A percentile compares a stretch with the other conserved stretches of the same genome.
phyloP scores from a whole-genome alignment of 2,888 invertebrate species.

The Oeneis ivallda region DNA sequence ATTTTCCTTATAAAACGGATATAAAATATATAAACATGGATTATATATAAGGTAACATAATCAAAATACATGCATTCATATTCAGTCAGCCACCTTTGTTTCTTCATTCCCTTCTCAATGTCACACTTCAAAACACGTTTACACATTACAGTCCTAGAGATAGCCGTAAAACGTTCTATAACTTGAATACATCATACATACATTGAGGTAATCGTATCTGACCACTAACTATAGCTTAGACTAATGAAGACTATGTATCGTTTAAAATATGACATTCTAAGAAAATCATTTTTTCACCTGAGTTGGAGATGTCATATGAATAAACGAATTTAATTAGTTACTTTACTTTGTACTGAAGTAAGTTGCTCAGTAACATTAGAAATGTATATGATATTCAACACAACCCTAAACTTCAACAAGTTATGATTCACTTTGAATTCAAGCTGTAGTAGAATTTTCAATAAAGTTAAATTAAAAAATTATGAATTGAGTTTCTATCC shows the following conservation, averaged over 20 bases:
- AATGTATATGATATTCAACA: not conserved
- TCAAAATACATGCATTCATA: conserved; percentile 8
- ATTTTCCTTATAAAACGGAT: conserved; percentile 17
- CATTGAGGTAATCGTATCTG: not conserved
- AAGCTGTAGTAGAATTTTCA: not conserved
- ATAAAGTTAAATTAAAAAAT: not conserved
- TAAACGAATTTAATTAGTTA: no score
- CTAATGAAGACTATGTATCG: no score
- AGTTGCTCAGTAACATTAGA: no score
- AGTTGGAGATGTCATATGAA: no score
- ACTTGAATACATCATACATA: not conserved
- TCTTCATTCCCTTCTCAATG: conserved; percentile 15
- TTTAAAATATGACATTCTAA: no score
- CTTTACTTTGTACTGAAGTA: no score
- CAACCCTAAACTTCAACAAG: not conserved
- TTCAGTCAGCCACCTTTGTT: conserved; percentile 16
- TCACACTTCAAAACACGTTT: conserved; percentile 12
- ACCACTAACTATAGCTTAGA: no score
- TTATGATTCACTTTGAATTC: not conserved
- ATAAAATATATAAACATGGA: not conserved
- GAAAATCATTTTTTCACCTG: no score
- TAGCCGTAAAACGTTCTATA: not conserved
- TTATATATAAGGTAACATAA: not conserved
- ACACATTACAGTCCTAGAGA: conserved; percentile 5
- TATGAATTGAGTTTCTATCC: not conserved